Base-by-base conservation (phyloP, 2,797 vertebrate species). In the Gobionotothen gibberifrons region DNA sequence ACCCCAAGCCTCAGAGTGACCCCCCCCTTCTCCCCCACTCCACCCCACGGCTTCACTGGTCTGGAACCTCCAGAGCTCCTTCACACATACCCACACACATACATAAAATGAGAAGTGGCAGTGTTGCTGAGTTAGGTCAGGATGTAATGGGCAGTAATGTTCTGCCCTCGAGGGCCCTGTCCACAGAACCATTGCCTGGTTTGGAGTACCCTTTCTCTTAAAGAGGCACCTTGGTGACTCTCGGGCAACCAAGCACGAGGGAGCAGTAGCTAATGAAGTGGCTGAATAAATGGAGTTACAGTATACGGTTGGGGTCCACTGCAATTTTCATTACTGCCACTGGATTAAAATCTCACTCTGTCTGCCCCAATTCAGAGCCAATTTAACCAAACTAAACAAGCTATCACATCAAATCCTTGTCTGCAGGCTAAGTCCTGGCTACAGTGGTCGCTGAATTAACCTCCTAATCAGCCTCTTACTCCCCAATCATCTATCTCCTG, bases 71-170 rank as follows among this genome's bases (percentile, higher is more conserved):
- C 81, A 64, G 74, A 68, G 72, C 73, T 87, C 87, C 72, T 85
- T 82, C 83, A 83, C 89, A 88, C 79, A 77, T 76, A 85, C 84
- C 62, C 85, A 72, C 79, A 77, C 81, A 72, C 82, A 76, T 32
- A 74, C 85, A 83, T 73, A 39, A 89, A 90, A 92, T 82, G 81
- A 93, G 88, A 91, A 92, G 90, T 93, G 93, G 90, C 93, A 94
- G 91, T 91, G 88, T 89, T 93, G 94, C 94, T 95, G 94, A 95
- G 91, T 90, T 93, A 87, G 92, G 89, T 88, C 77, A 82, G 87
- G 84, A 76, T 81, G 86, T 93, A 93, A 94, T 92, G 89, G 87
- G 83, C 88, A 85, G 85, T 91, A 89, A 92, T 91, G 92, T 87
- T 84, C 82, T 78, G 89, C 83, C 89, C 84, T 76, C 61, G 58